Evolutionary conservation across 2,888 invertebrate genomes (phyloP).

Genomic region (Ctenicera cuprea): DNA sequence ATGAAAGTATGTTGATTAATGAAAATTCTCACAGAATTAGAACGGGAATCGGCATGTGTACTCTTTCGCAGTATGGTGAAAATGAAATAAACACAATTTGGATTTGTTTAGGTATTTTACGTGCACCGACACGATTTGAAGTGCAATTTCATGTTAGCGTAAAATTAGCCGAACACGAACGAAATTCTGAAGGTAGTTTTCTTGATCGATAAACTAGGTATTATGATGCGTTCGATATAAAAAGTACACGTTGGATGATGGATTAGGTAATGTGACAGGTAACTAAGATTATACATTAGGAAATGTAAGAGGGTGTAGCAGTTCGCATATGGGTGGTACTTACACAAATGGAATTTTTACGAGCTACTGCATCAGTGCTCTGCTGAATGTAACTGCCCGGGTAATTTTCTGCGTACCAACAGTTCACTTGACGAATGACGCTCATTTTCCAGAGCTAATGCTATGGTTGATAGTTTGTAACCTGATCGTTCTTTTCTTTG

Average conservation of each 20-base stretch:
- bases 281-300: conserved; percentile 52
- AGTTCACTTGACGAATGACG: conserved; percentile 36
- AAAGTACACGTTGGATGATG: conserved; percentile 40
- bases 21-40: too few relatives aligned
- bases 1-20: too few relatives aligned
- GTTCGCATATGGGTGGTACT: conserved; percentile 51
- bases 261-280: conserved; percentile 53
- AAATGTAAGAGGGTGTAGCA: conserved; percentile 47
- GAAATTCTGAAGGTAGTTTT: neutral
- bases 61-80: too few relatives aligned
- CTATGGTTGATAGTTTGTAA: conserved; percentile 14
- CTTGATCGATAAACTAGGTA: conserved; percentile 19
- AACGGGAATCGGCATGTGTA: too few relatives aligned
- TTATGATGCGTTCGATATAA: conserved; percentile 23
- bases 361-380: conserved; percentile 52
- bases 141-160: neutral
- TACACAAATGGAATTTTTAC: conserved; percentile 59
- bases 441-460: conserved; percentile 31
- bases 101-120: too few relatives aligned
- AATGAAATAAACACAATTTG: too few relatives aligned
- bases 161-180: neutral
- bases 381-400: conserved; percentile 45
- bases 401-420: conserved; percentile 45
- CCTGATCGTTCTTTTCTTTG: conserved; percentile 12
- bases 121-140: neutral